Base-by-base conservation (phyloP, 2,888 invertebrate genomes). In the Cetonia aurata region DNA sequence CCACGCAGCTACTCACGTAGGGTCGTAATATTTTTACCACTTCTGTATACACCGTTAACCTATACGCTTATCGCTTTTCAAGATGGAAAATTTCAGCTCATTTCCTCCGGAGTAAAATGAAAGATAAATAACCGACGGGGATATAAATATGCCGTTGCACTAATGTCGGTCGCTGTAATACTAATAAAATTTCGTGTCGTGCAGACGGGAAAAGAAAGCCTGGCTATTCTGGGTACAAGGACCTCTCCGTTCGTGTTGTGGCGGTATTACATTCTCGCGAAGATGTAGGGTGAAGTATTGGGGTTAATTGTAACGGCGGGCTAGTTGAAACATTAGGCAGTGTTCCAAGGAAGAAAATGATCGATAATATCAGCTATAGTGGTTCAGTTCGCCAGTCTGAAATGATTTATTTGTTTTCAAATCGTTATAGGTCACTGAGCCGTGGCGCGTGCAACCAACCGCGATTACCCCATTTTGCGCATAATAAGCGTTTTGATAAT, bases 281-380 rank as follows among this genome's bases (percentile, higher is more conserved):
- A 46, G 15, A n/a, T 46, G 46, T 46, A 13, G n/a, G 13, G 46
- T 13, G 13, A 46, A 46, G 13, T 13, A n/a, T 15, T 46, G 15
- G 46, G 46, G 46, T 15, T 46, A 46, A 46, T 46, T 46, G 46
- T 46, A 46, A 46, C 46, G 15, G 46, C 46, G 46, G 15, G 46
- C 15, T 46, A 13, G 46, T 15, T 31, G n/a, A 53, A 53, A 53
- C 53, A n/a, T 25, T 53, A 33, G 50, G 53, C 53, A 53, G 33
- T 31, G 53, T 53, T 53, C 53, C 53, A 53, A 53, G 53, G 33
- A 53, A 13, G 53, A 13, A 31, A 25, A n/a, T 53, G 53, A 53
- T 53, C 53, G 33, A 53, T 53, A 53, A 25, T 25, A 25, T 13
- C 33, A 53, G 8, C 50, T 19, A n/a, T 15, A 50, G 33, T 33